Percentiles rank a stretch among this genome's conserved stretches.
These are phyloP conservation scores for Phyllotis vaccarum DNA, from an alignment of 2,797 vertebrate genomes.

Conservation along the genomic window DNA sequence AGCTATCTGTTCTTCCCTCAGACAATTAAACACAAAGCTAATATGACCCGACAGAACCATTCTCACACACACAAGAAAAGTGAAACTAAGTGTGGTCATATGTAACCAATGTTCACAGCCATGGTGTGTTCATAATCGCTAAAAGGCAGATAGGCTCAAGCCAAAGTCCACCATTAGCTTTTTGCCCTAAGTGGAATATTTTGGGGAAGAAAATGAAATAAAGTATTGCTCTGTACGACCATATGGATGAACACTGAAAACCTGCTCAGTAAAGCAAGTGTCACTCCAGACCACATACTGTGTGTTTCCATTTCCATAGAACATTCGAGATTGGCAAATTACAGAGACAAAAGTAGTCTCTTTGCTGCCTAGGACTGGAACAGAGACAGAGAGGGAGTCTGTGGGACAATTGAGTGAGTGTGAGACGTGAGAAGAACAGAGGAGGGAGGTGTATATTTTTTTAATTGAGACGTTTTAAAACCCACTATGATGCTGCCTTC, in stretches of 20 bases:
- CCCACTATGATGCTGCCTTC: not conserved
- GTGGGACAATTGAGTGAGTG: not conserved
- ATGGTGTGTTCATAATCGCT: not conserved
- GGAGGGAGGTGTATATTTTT: no score
- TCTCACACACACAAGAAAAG: not conserved
- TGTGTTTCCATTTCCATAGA: not conserved
- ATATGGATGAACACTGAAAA: not conserved
- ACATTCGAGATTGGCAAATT: not conserved
- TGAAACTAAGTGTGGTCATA: not conserved
- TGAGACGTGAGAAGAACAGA: rapidly evolving
- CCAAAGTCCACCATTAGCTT: not conserved
- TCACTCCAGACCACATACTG: not conserved
- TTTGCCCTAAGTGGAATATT: not conserved
- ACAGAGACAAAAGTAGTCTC: not conserved
- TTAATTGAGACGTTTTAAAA: not conserved
- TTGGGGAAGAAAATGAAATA: not conserved
- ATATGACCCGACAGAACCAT: not conserved
- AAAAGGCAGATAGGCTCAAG: not conserved
- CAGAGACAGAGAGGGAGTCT: no score
- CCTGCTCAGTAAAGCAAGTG: not conserved
- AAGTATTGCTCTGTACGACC: not conserved
- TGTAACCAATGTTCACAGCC: not conserved
- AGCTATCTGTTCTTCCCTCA: not conserved
- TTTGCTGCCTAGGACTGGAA: not conserved
- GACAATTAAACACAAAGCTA: not conserved